Evolutionary conservation across 2,113 vertebrate species (phyloP).

Genomic region (Tautogolabrus adspersus): DNA sequence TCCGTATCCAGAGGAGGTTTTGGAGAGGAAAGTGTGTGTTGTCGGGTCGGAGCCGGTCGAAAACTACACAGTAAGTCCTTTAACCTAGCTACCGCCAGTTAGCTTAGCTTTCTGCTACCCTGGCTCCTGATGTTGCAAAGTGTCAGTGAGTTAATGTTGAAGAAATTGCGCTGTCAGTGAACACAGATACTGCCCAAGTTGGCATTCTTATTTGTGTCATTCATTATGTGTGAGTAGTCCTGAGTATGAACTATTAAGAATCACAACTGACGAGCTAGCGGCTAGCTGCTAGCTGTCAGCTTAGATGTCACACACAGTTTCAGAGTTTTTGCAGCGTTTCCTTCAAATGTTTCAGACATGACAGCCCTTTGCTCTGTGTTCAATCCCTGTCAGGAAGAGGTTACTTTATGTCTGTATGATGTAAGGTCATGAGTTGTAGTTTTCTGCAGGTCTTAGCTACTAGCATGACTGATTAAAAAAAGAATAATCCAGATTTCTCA

Average conservation of each 20-base stretch:
- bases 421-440: background rate
- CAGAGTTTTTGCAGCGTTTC: background rate
- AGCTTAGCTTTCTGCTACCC: conserved; percentile 27
- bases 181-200: fast-evolving
- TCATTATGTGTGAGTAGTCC: background rate
- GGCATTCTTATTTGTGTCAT: background rate
- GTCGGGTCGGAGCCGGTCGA: conserved; percentile 94
- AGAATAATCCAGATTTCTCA: no score
- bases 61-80: conserved; percentile 87
- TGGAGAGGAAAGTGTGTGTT: conserved; percentile 86
- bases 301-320: background rate
- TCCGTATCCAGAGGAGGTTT: conserved; percentile 76
- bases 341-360: background rate
- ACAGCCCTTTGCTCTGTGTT: background rate
- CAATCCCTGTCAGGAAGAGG: background rate
- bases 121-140: background rate
- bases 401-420: background rate
- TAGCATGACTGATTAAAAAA: no score
- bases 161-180: fast-evolving
- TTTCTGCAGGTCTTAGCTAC: background rate
- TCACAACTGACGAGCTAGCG: background rate
- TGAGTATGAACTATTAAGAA: background rate
- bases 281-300: background rate
- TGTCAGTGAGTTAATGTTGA: background rate
- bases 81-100: background rate